Percentiles rank a stretch among this genome's conserved stretches.
Conservation (phyloP, 2,113 vertebrate species). For the Burhinus oedicnemus region DNA sequence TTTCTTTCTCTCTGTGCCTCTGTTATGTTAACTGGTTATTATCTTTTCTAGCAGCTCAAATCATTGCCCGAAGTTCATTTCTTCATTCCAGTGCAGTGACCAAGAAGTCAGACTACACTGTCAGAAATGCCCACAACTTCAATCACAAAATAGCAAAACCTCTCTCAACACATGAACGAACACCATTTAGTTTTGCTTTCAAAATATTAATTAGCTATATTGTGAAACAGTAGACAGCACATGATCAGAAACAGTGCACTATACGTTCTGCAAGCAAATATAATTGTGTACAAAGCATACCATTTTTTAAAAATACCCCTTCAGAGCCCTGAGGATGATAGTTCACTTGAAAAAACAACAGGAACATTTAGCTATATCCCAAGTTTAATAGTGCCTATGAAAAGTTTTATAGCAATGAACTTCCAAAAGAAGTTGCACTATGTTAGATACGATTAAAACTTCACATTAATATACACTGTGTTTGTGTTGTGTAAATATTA, state of each 20-base stretch:
- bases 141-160: neutral
- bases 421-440: neutral
- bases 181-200: conserved; percentile 18
- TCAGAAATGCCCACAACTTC: conserved; percentile 6
- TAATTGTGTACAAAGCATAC: neutral
- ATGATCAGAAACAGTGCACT: neutral
- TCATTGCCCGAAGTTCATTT: neutral
- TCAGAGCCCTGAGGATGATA: neutral
- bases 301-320: neutral
- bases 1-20: neutral
- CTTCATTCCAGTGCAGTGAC: neutral
- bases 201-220: conserved; percentile 9
- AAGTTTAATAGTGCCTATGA: neutral
- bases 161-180: neutral
- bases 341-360: neutral
- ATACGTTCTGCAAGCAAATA: neutral
- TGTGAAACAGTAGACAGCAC: neutral
- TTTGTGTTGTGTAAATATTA: neutral
- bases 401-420: neutral
- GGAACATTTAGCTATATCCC: neutral
- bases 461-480: neutral
- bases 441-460: neutral
- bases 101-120: neutral
- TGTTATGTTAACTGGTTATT: neutral
- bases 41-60: neutral